Conservation (phyloP, 2,888 invertebrate species). For the Drosophila trichaetosa region DNA sequence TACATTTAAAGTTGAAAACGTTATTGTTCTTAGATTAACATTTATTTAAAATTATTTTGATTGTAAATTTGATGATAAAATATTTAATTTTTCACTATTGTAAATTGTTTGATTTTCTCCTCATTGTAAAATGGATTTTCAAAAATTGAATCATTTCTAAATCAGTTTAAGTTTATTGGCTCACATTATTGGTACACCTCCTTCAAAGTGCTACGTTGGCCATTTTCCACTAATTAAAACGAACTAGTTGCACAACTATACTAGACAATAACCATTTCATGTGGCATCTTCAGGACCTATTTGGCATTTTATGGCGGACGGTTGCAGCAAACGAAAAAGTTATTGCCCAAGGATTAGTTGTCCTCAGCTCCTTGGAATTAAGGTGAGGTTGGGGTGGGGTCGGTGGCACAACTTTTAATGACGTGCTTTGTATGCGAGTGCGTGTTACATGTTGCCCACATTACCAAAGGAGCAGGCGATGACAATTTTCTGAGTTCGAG, state of each 20-base stretch:
- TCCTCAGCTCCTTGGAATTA: slow-evolving; percentile 28
- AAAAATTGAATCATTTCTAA: not conserved
- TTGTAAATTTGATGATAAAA: not conserved
- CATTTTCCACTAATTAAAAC: not conserved
- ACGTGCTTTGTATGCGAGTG: slow-evolving; percentile 75
- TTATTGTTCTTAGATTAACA: not conserved
- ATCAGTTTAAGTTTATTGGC: not conserved
- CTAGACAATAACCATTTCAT: slow-evolving; percentile 9
- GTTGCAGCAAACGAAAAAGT: slow-evolving; percentile 39
- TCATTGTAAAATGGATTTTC: not conserved
- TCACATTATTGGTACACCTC: not conserved
- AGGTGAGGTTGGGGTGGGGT: not conserved
- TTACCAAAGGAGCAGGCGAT: slow-evolving; percentile 61
- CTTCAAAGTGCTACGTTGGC: not conserved
- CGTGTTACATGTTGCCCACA: slow-evolving; percentile 70
- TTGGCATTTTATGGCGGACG: slow-evolving; percentile 22
- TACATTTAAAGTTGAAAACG: too few species aligned
- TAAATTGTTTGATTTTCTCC: not conserved
- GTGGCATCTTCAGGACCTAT: slow-evolving; percentile 5
- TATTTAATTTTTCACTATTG: not conserved
- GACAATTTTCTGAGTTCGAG: slow-evolving; percentile 52
- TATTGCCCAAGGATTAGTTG: slow-evolving; percentile 52
- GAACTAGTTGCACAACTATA: not conserved
- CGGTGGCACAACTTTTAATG: slow-evolving; percentile 66
- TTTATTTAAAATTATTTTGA: not conserved